These are phyloP conservation scores for Brachystomella parvula DNA, from an alignment of 1,140 invertebrate genomes.

Conservation along the genomic window DNA sequence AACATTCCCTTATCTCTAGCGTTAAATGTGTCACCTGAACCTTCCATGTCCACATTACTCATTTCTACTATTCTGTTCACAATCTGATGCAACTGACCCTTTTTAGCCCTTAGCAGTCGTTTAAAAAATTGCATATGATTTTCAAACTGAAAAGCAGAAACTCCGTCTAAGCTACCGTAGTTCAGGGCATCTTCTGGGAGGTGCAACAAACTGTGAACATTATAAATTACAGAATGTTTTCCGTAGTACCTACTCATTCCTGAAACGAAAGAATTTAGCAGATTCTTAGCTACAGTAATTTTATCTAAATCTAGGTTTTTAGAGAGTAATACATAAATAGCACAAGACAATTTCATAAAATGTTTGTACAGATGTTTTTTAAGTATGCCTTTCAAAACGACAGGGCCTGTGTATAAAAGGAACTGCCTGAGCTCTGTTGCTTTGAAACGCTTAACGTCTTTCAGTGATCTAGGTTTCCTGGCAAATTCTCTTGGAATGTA, in stretches of 20 bases:
- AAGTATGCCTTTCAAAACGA: conserved; percentile 5
- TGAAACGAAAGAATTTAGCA: conserved; percentile 10
- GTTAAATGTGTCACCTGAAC: neutral
- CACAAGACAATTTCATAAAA: conserved; percentile 12
- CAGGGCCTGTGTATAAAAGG: conserved; percentile 10
- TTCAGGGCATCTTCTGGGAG: conserved; percentile 43
- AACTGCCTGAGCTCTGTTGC: conserved; percentile 15
- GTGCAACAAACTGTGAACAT: conserved; percentile 38
- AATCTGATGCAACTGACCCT: conserved; percentile 27
- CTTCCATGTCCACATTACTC: neutral
- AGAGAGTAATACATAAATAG: conserved; percentile 13
- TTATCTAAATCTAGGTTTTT: neutral
- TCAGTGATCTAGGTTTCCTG: conserved; percentile 14
- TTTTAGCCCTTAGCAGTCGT: conserved; percentile 36
- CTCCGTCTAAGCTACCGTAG: conserved; percentile 43
- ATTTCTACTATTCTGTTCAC: conserved; percentile 5
- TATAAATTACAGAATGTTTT: conserved; percentile 12
- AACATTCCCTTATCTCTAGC: too few species aligned
- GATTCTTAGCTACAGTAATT: conserved; percentile 2
- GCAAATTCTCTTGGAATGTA: conserved; percentile 40
- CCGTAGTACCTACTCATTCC: neutral
- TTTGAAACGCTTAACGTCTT: conserved; percentile 14
- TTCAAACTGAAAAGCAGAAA: conserved; percentile 46
- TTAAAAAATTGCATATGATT: conserved; percentile 44
- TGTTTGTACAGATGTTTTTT: conserved; percentile 10